Percentiles rank a stretch among this genome's conserved stretches.
These are phyloP conservation scores for Papilio helenus DNA, from an alignment of 1,140 invertebrate genomes.

Conservation along the genomic window DNA sequence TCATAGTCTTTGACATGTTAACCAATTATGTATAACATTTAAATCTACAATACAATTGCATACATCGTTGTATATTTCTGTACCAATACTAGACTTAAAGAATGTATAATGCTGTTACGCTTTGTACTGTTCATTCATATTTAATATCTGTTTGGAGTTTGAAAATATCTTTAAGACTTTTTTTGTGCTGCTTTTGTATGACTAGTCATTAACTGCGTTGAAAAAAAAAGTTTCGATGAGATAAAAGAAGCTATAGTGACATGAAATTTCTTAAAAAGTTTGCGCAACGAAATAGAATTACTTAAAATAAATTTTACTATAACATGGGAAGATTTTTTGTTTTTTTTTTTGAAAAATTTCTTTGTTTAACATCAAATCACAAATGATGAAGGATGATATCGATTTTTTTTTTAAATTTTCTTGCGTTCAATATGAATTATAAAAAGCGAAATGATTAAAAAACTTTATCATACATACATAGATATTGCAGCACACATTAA, in stretches of 20 bases:
- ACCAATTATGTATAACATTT: slow-evolving; percentile 66
- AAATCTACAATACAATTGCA: slow-evolving; percentile 68
- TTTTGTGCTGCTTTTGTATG: slow-evolving; percentile 52
- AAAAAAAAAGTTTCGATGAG: neutral
- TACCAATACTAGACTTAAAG: slow-evolving; percentile 57
- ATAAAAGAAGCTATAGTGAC: neutral
- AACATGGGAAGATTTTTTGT: slow-evolving; percentile 12
- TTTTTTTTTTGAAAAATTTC: slow-evolving; percentile 42
- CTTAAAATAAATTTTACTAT: slow-evolving; percentile 8
- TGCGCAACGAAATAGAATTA: slow-evolving; percentile 14
- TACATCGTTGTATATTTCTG: slow-evolving; percentile 72
- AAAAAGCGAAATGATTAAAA: slow-evolving; percentile 35
- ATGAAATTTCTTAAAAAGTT: neutral
- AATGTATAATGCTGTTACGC: slow-evolving; percentile 45
- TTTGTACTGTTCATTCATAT: slow-evolving; percentile 62
- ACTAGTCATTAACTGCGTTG: slow-evolving; percentile 31
- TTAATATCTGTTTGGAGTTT: slow-evolving; percentile 32
- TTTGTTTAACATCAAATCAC: slow-evolving; percentile 5
- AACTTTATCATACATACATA: slow-evolving; percentile 48
- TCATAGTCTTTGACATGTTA: slow-evolving; percentile 76
- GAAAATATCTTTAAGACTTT: slow-evolving; percentile 38
- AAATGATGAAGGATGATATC: slow-evolving; percentile 9
- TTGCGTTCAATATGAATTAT: slow-evolving; percentile 5
- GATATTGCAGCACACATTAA: slow-evolving; percentile 72
- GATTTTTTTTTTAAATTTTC: slow-evolving; percentile 18